phyloP scores from a whole-genome alignment of 2,797 vertebrate species.

The Rhinichthys osculus region DNA sequence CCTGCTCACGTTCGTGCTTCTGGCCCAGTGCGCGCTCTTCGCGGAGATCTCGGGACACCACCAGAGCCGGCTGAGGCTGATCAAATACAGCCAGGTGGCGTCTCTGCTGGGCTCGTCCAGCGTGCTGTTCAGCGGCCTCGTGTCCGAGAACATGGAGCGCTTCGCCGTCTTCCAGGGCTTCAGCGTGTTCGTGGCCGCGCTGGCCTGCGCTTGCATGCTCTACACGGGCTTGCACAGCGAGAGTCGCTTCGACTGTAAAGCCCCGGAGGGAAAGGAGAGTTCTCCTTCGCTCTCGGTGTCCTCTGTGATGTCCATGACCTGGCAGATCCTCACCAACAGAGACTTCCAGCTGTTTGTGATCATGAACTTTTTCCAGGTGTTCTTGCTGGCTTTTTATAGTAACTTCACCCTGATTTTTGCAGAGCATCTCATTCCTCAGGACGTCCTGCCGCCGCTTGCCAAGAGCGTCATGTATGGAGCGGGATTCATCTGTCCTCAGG shows the following conservation, averaged over 20 bases:
- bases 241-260: constrained; percentile 77
- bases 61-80: constrained; percentile 79
- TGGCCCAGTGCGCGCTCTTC: constrained; percentile 87
- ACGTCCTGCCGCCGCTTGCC: constrained; percentile 80
- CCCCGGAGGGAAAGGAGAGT: neutral
- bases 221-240: constrained; percentile 82
- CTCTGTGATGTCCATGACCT: constrained; percentile 75
- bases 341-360: constrained; percentile 87
- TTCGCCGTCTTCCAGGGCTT: constrained; percentile 82
- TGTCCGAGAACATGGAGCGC: constrained; percentile 88
- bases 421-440: constrained; percentile 86
- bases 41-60: constrained; percentile 83
- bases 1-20: constrained; percentile 85
- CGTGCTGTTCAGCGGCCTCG: constrained; percentile 86
- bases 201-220: constrained; percentile 84
- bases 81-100: constrained; percentile 87
- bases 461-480: constrained; percentile 90
- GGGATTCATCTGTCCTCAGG: constrained; percentile 93
- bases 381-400: constrained; percentile 86
- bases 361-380: constrained; percentile 94
- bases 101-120: constrained; percentile 85
- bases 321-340: constrained; percentile 84
- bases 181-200: constrained; percentile 71
- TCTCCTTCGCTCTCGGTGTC: constrained; percentile 71
- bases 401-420: constrained; percentile 93